Evolutionary conservation across 2,888 invertebrate genomes (phyloP).

Genomic region (Carcina quercana): DNA sequence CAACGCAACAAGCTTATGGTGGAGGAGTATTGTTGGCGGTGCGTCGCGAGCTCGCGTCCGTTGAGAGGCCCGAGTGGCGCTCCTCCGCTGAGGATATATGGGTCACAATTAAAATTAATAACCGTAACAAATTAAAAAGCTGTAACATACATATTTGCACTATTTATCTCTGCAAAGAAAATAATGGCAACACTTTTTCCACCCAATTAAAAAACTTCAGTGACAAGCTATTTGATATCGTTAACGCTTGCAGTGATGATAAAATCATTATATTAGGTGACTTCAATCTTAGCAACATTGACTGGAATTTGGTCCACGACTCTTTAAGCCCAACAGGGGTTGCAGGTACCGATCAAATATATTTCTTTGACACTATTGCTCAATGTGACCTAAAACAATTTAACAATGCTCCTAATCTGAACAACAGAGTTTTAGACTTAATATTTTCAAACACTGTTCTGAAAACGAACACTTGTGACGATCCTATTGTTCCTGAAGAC

Average conservation of each 20-base stretch:
- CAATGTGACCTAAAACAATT: slow-evolving; percentile 6
- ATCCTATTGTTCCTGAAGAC: slow-evolving; percentile 3
- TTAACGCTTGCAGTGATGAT: too few species aligned
- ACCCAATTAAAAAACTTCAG: slow-evolving; percentile 7
- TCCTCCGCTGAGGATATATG: slow-evolving; percentile 13
- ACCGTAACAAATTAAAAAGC: too few species aligned
- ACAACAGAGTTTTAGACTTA: slow-evolving; percentile 1
- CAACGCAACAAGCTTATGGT: slow-evolving; percentile 5
- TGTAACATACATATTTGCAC: too few species aligned
- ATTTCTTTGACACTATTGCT: slow-evolving; percentile 1
- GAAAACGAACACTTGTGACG: background rate
- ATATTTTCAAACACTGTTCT: slow-evolving; percentile 1
- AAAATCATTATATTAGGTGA: slow-evolving; percentile 6
- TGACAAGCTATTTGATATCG: slow-evolving; percentile 5
- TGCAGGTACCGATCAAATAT: slow-evolving; percentile 1
- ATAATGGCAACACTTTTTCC: too few species aligned
- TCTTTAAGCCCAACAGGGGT: slow-evolving; percentile 1
- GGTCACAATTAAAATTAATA: too few species aligned
- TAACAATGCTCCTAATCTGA: slow-evolving; percentile 6
- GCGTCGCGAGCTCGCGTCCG: slow-evolving; percentile 4
- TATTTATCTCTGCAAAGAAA: too few species aligned
- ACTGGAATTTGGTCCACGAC: background rate
- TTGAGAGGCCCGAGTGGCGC: slow-evolving; percentile 4
- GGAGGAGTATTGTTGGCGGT: slow-evolving; percentile 12
- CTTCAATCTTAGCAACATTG: slow-evolving; percentile 6